Conservation (phyloP, 2,113 vertebrate genomes). For the human (Homo sapiens) region GRCh38 chr15:96349501-96350000, state of each 20-base stretch:
- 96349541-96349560: constrained; percentile 86
- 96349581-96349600: constrained; percentile 78
- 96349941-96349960: constrained; percentile 79
- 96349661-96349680: constrained; percentile 40
- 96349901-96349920: constrained; percentile 55
- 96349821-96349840: constrained; percentile 83
- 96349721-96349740: constrained; percentile 62
- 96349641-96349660: background rate
- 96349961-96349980: constrained; percentile 79
- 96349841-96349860: constrained; percentile 78
- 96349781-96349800: constrained; percentile 81
- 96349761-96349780: constrained; percentile 83
- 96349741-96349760: constrained; percentile 78
- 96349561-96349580: constrained; percentile 82
- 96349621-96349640: constrained; percentile 83
- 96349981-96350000: constrained; percentile 73
- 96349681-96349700: constrained; percentile 80
- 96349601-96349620: constrained; percentile 81
- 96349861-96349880: constrained; percentile 77
- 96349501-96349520: constrained; percentile 89
- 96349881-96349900: constrained; percentile 71
- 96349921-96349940: constrained; percentile 77
- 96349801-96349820: constrained; percentile 82
- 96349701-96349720: constrained; percentile 64
- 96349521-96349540: constrained; percentile 90